Evolutionary conservation across 1,140 invertebrate species (phyloP).

Genomic region (Rhyzopertha dominica): DNA sequence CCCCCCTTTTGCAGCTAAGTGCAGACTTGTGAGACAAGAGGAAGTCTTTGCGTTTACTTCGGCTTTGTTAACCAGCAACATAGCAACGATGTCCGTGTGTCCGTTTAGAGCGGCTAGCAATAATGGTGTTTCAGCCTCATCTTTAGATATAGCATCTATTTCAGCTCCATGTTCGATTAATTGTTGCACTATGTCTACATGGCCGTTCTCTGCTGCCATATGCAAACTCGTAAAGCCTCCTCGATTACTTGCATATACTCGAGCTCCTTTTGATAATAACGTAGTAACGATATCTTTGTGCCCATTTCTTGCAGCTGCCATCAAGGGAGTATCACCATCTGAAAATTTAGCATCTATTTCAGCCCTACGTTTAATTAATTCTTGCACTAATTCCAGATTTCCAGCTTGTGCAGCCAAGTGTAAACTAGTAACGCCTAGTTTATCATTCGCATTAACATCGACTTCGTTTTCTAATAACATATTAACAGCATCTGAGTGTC

Average conservation of each 20-base stretch:
- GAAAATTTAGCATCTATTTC: too few relatives aligned
- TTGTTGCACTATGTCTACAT: slow-evolving; percentile 10
- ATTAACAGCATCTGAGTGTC: slow-evolving; percentile 19
- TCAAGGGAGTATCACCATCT: too few relatives aligned
- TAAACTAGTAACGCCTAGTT: too few relatives aligned
- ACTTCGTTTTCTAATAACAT: slow-evolving; percentile 20
- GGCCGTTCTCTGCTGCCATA: slow-evolving; percentile 14
- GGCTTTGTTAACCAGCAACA: slow-evolving; percentile 16
- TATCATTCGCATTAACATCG: slow-evolving; percentile 53
- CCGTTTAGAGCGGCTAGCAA: slow-evolving; percentile 16
- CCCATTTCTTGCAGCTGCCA: too few relatives aligned
- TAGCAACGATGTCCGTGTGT: slow-evolving; percentile 18
- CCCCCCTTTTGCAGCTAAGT: slow-evolving; percentile 48
- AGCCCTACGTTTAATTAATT: too few relatives aligned
- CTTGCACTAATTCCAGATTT: too few relatives aligned
- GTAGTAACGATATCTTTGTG: too few relatives aligned
- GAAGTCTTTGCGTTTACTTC: slow-evolving; percentile 15
- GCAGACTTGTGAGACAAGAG: slow-evolving; percentile 39
- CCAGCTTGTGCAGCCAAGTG: too few relatives aligned
- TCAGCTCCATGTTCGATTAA: slow-evolving; percentile 20
- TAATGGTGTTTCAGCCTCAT: slow-evolving; percentile 13
- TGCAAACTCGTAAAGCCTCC: slow-evolving; percentile 55
- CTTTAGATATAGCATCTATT: slow-evolving; percentile 14
- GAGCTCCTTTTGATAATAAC: too few relatives aligned
- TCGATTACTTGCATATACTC: too few relatives aligned